Conservation (phyloP, 2,888 invertebrate genomes). For the Cosmopolites sordidus region DNA sequence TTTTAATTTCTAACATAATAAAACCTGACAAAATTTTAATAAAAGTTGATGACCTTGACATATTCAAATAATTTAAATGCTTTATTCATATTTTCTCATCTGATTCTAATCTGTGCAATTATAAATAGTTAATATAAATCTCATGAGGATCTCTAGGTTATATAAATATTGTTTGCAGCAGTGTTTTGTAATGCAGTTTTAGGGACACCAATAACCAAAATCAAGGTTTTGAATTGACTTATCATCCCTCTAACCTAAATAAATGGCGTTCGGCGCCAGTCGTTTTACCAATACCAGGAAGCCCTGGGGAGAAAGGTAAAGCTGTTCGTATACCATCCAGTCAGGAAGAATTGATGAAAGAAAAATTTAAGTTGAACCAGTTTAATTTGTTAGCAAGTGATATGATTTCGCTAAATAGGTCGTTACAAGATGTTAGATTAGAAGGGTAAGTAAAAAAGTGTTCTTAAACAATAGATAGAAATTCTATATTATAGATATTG, state of each 20-base stretch:
- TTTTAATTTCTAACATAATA: too few species aligned
- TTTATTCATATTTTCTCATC: too few species aligned
- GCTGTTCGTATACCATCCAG: conserved; percentile 87
- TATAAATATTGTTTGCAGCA: neutral
- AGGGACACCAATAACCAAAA: conserved; percentile 11
- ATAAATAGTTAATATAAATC: too few species aligned
- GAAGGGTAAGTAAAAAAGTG: conserved; percentile 62
- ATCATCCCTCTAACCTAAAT: conserved; percentile 53
- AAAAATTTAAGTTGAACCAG: conserved; percentile 96
- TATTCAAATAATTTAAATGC: too few species aligned
- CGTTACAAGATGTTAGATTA: conserved; percentile 88
- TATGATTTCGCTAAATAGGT: conserved; percentile 93
- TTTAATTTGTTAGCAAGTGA: conserved; percentile 98
- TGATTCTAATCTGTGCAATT: too few species aligned
- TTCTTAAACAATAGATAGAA: too few species aligned
- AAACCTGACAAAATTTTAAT: too few species aligned
- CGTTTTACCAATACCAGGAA: conserved; percentile 62
- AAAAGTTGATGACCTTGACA: too few species aligned
- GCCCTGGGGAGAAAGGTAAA: conserved; percentile 88
- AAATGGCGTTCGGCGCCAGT: conserved; percentile 71
- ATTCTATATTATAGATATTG: too few species aligned
- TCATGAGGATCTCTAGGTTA: neutral
- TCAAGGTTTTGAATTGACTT: conserved; percentile 38
- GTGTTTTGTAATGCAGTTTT: neutral
- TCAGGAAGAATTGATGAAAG: conserved; percentile 83